Evolutionary conservation across 53 echinoderm and acorn worm species (phyloP), one percentile per base, ranked within the genome.

Genomic region (Paelopatides confundens): DNA sequence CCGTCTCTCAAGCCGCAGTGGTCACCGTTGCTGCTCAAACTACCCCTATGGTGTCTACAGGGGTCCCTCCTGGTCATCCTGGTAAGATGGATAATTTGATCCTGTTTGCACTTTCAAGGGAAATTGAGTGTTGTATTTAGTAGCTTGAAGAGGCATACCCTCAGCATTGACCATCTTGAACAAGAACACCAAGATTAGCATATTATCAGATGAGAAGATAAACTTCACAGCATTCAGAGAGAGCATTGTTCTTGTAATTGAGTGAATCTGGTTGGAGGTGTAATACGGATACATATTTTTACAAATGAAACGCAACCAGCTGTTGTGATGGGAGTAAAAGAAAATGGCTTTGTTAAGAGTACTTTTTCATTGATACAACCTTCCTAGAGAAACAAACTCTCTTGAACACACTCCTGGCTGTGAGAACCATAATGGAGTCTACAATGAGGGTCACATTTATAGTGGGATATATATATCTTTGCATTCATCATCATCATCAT

Each of bases 301-400:
- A 43, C 9, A 10, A 12, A 12, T 8, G 1, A 43, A 43, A 10
- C 12, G n/a, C n/a, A n/a, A n/a, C n/a, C 12, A 18, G 5, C 6
- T 58, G 15, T 18, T 58, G 2, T 58, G 58, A 31, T 81, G 90
- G 93, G 90, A 87, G 93, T 68, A 53, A 30, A 88, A 93, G 90
- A 90, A 93, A 87, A 90, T 87, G 49, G 36, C 47, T 85, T 67
- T 85, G 63, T 33, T 67, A 34, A 83, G 83, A 50, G 27, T 84
- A 85, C 67, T 66, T 13, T 31, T 65, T 65, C 46, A 69, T 85
- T 85, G 93, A 93, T 93, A 93, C 93, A 82, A 62, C 77, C 90
- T 85, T 87, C 93, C 93, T 29, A 93, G 30, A 93, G 30, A 90
- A 93, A 53, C 31, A 35, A 23, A 39, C 28, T 74, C 74, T 74